Evolutionary conservation across 2,888 invertebrate genomes (phyloP), one percentile per base, ranked within the genome.

Genomic region (Helicoverpa assulta): DNA sequence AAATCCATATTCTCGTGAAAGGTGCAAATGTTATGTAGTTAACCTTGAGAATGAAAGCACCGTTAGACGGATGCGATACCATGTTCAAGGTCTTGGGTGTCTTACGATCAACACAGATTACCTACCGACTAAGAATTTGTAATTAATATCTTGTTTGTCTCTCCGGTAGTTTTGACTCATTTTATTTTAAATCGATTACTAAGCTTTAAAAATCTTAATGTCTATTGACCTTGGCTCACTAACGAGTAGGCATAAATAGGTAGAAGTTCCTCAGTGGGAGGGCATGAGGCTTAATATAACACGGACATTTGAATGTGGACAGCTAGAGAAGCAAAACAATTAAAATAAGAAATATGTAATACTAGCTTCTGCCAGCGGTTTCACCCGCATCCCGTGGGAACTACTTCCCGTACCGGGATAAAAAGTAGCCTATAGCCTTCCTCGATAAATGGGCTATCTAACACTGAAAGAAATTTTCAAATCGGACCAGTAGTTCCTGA

Each of bases 201-300:
- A 5, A 52, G 14, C 18, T 59, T 12, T 37, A 37, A 40, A 52
- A 52, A 63, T 63, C 54, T 29, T 37, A 57, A 37, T 53, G 14
- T 5, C 10, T 10, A 16, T 55, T 50, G 76, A 78, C 81, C 83
- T 82, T 81, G 83, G 29, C n/a, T 62, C 43, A 63, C 40, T 69
- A 66, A 61, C 67, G 63, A 70, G 74, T 55, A 78, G 76, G 71
- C 53, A 66, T 65, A 60, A 70, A 70, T 55, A 78, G 76, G 71
- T 57, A 66, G 54, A 67, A 67, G 54, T 57, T n/a, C 58, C 81
- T 67, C 60, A 61, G 81, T 80, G 81, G 83, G 81, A 82, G 81
- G 66, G 75, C 67, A 61, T 57, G 53, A 12, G 51, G 62, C 61
- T 80, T 69, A 81, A 81, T 68, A 64, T 72, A 78, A 63, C 37